These are phyloP conservation scores for Sterrhoptilus dennistouni DNA, from an alignment of 2,113 vertebrate species.

Conservation along the genomic window DNA sequence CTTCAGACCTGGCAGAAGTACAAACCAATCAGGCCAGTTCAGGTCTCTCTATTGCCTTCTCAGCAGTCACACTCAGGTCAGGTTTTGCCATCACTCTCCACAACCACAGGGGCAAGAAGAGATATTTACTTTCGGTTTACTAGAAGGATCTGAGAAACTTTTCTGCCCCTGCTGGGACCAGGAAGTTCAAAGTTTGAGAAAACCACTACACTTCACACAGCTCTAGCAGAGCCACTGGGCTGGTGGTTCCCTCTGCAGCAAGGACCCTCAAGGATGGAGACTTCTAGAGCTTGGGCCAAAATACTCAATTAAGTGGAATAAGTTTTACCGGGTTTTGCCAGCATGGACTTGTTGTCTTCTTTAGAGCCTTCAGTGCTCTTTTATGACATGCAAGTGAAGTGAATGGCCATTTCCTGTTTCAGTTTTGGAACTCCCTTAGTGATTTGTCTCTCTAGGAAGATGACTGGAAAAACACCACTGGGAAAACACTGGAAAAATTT, in stretches of 20 bases:
- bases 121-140: neutral
- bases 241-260: neutral
- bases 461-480: neutral
- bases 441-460: neutral
- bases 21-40: neutral
- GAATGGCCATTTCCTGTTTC: neutral
- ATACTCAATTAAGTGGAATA: neutral
- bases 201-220: rapidly evolving
- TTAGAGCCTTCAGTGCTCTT: neutral
- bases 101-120: neutral
- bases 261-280: neutral
- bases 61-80: neutral
- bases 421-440: neutral
- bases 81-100: neutral
- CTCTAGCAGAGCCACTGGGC: neutral
- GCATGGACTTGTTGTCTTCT: neutral
- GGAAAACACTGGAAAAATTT: neutral
- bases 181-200: neutral
- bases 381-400: neutral
- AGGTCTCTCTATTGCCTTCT: neutral
- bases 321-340: neutral
- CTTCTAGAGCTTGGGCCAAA: neutral
- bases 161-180: neutral
- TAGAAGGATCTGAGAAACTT: neutral
- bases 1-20: neutral